These are phyloP conservation scores for Lerista edwardsae DNA, from an alignment of 2,797 vertebrate species.

Conservation along the genomic window DNA sequence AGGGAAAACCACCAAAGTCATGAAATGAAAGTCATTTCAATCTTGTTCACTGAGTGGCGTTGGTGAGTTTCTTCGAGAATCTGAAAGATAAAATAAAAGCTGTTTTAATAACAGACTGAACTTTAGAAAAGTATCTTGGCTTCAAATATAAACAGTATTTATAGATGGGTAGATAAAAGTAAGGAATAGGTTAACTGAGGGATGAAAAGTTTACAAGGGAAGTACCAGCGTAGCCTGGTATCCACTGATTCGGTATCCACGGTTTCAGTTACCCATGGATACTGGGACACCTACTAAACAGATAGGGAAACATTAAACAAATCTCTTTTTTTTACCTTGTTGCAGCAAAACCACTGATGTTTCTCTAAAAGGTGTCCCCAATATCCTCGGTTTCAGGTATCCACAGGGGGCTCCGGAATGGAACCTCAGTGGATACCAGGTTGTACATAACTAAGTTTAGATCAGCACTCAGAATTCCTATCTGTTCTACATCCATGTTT, in stretches of 20 bases:
- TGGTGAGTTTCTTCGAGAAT: slow-evolving; percentile 38
- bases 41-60: slow-evolving; percentile 4
- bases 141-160: background rate
- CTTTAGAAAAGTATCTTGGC: background rate
- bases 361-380: no score
- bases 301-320: no score
- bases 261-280: no score
- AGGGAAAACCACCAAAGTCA: slow-evolving; percentile 4
- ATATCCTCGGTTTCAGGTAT: no score
- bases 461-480: background rate
- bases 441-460: background rate
- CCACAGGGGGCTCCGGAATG: no score
- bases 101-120: background rate
- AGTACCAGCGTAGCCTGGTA: no score
- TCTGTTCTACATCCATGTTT: background rate
- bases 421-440: no score
- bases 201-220: background rate
- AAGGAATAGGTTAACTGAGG: background rate
- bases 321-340: no score
- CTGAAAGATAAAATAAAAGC: slow-evolving; percentile 32
- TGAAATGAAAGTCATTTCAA: slow-evolving; percentile 8
- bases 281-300: no score
- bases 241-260: no score
- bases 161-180: background rate
- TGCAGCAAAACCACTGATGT: no score